phyloP scores from a whole-genome alignment of 1,140 invertebrate species.

The Drosophila athabasca region DNA sequence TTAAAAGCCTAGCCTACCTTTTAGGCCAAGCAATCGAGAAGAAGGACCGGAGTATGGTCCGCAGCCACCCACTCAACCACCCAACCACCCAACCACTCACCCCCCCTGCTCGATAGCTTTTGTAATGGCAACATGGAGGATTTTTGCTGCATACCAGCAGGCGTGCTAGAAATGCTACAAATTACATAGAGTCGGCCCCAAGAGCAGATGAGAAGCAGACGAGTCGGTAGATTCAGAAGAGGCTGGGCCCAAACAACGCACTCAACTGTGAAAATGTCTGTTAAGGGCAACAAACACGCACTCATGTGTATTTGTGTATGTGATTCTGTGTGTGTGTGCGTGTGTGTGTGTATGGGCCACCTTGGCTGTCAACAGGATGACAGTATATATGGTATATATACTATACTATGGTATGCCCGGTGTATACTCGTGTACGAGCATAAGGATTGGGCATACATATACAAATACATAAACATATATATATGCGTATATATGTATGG shows the following conservation, averaged over 20 bases:
- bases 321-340: slow-evolving; percentile 30
- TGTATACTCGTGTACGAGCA: slow-evolving; percentile 2
- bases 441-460: slow-evolving; percentile 5
- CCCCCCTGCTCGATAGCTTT: slow-evolving; percentile 32
- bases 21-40: slow-evolving; percentile 14
- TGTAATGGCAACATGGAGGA: slow-evolving; percentile 56
- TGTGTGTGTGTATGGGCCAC: slow-evolving; percentile 48
- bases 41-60: not conserved
- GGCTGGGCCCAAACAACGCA: slow-evolving; percentile 71
- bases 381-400: slow-evolving; percentile 74
- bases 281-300: slow-evolving; percentile 74
- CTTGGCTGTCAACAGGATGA: slow-evolving; percentile 77
- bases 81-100: too few species aligned
- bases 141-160: slow-evolving; percentile 72
- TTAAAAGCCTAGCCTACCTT: slow-evolving; percentile 57
- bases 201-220: too few species aligned
- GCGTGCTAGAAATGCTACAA: slow-evolving; percentile 75
- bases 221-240: slow-evolving; percentile 2
- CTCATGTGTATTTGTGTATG: slow-evolving; percentile 55
- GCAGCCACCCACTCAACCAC: too few species aligned
- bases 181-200: slow-evolving; percentile 56
- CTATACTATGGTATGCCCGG: not conserved
- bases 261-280: slow-evolving; percentile 82
- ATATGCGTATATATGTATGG: slow-evolving; percentile 8
- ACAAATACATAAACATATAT: too few species aligned